Evolutionary conservation across 2,113 vertebrate genomes (phyloP).

Genomic region (Limnothrissa miodon): DNA sequence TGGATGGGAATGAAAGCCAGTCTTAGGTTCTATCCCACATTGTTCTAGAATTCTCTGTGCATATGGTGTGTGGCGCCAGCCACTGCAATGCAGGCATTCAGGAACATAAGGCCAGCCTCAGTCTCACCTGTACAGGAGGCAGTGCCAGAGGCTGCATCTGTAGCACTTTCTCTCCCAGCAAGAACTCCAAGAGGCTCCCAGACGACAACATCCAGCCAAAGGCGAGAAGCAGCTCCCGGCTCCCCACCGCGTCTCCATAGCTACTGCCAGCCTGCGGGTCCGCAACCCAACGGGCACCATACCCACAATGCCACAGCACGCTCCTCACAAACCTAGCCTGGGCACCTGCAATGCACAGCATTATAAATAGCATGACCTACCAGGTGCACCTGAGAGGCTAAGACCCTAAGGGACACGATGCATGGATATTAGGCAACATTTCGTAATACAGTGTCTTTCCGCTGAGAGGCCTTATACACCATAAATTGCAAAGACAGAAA

Average conservation of each 20-base stretch:
- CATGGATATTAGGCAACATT: not conserved
- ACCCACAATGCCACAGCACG: slow-evolving; percentile 71
- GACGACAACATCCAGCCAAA: slow-evolving; percentile 67
- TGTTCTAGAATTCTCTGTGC: not conserved
- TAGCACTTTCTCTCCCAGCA: slow-evolving; percentile 53
- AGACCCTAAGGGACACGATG: not conserved
- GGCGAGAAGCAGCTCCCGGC: slow-evolving; percentile 67
- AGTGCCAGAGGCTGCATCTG: slow-evolving; percentile 56
- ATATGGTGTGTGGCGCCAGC: not conserved
- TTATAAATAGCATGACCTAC: not conserved
- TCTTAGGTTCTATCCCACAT: not conserved
- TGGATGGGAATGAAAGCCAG: not conserved
- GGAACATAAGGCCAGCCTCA: not conserved
- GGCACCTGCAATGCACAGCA: slow-evolving; percentile 37
- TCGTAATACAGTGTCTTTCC: not conserved
- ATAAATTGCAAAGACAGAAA: not conserved
- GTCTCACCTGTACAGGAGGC: slow-evolving; percentile 35
- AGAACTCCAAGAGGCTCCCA: slow-evolving; percentile 55
- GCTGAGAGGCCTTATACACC: not conserved
- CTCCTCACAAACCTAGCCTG: slow-evolving; percentile 52
- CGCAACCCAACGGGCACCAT: slow-evolving; percentile 60
- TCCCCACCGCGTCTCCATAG: slow-evolving; percentile 38
- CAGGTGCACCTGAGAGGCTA: not conserved
- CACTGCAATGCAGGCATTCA: not conserved
- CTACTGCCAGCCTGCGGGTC: slow-evolving; percentile 8